Evolutionary conservation across 2,888 invertebrate species (phyloP).

Genomic region (Cephus spinipes): DNA sequence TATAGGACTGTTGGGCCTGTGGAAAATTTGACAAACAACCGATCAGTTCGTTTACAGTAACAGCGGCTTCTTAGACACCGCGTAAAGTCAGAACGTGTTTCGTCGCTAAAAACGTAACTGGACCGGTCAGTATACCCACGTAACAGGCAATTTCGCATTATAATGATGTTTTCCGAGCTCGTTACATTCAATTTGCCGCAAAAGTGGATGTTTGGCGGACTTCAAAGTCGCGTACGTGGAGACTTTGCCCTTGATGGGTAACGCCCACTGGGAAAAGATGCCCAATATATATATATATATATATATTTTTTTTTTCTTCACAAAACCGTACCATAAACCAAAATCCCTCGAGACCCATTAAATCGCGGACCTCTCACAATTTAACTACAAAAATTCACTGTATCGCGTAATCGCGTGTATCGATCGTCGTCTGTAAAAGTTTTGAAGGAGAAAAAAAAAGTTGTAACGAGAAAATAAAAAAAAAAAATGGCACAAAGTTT

Average conservation of each 20-base stretch:
- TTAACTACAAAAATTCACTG: not conserved
- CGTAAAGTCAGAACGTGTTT: not conserved
- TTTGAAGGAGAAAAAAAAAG: not conserved
- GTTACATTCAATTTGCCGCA: slow-evolving; percentile 4
- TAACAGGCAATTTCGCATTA: slow-evolving; percentile 7
- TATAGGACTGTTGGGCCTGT: too few species aligned
- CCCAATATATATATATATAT: too few species aligned
- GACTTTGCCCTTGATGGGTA: not conserved
- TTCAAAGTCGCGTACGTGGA: not conserved
- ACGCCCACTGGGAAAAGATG: not conserved
- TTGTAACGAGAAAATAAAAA: not conserved
- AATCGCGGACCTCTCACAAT: not conserved
- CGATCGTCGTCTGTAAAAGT: not conserved
- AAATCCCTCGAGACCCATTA: not conserved
- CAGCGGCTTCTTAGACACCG: too few species aligned
- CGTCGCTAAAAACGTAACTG: not conserved
- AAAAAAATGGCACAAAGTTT: not conserved
- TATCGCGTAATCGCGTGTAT: not conserved
- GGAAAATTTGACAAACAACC: too few species aligned
- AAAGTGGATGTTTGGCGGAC: slow-evolving; percentile 2
- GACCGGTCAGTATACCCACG: not conserved
- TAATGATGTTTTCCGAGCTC: slow-evolving; percentile 4
- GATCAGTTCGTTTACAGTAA: too few species aligned
- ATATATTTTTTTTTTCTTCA: not conserved
- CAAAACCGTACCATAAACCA: not conserved